phyloP scores from a whole-genome alignment of 2,888 invertebrate genomes.

The Kuschelorhynchus macadamiae region DNA sequence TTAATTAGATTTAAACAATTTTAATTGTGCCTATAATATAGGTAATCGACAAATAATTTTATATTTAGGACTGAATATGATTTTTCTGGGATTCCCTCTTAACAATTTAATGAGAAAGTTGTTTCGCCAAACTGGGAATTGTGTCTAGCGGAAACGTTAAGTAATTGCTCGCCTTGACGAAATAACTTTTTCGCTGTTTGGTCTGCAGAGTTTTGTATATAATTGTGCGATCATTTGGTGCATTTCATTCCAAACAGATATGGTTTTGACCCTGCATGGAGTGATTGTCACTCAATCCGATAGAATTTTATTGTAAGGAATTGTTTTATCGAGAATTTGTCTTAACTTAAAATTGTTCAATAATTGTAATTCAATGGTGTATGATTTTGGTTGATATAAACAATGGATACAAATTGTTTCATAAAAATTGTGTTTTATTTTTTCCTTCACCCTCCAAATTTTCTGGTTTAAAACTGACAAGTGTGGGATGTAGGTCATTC shows the following conservation, averaged over 20 bases:
- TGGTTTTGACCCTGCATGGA: conserved; percentile 49
- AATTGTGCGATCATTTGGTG: conserved; percentile 58
- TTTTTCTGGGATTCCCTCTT: no score
- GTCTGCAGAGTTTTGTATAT: conserved; percentile 55
- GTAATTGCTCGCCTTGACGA: conserved; percentile 13
- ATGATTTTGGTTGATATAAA: conserved; percentile 68
- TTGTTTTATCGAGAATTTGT: conserved; percentile 59
- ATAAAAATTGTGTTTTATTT: conserved; percentile 64
- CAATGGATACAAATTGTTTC: conserved; percentile 69
- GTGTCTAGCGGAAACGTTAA: no score
- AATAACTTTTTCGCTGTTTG: conserved; percentile 13
- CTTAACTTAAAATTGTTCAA: conserved; percentile 60
- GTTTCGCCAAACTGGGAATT: not conserved
- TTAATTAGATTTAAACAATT: conserved; percentile 14
- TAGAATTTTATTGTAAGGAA: conserved; percentile 66
- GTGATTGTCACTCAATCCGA: conserved; percentile 56
- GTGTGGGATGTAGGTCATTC: no score
- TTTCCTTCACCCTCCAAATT: conserved; percentile 16
- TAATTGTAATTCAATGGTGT: conserved; percentile 67
- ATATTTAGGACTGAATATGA: no score
- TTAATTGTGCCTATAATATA: conserved; percentile 20
- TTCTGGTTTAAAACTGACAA: no score
- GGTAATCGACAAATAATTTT: no score
- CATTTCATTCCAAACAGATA: conserved; percentile 63
- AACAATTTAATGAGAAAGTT: not conserved